Evolutionary conservation across 2,797 vertebrate species (phyloP), one percentile per base, ranked within the genome.

Genomic region (Onychomys leucogaster): DNA sequence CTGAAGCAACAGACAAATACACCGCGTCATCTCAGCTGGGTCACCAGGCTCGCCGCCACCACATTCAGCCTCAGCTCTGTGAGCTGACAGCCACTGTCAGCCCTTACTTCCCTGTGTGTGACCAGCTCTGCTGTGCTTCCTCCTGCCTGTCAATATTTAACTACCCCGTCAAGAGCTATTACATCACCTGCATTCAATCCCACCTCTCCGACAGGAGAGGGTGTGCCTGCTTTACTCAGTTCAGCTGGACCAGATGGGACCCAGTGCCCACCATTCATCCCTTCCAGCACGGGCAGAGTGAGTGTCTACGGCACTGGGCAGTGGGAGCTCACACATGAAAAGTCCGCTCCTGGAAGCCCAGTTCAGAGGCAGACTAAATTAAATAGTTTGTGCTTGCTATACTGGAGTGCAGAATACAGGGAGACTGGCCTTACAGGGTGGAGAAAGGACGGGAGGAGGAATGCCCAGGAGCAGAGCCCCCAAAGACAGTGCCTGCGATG

Each of bases 121-220:
- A 94, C 34, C 1, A 96, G 82, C 0, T 1, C 82, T n/a, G 91
- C 95, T 97, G 94, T 97, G 98, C 96, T 98, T 98, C 98, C 92
- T 90, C 96, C 55, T 98, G 95, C 98, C 98, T 98, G 98, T 99
- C 98, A 99, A 99, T 99, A 99, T 99, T 99, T 99, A 99, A 99
- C 98, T 98, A 98, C 97, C 97, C 88, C 98, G 98, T 99, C 98
- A 98, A 98, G 97, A 95, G 94, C 76, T 96, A 99, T 99, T 98
- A 99, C 98, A 98, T 98, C 98, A 97, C 98, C 98, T 98, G 97
- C 97, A 96, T 94, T 94, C 97, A 98, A 98, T 95, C 94, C 75
- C 96, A 97, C 76, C 96, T 94, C 92, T 96, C 78, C 3, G 93
- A 95, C 97, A 97, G 94, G 41, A 57, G 90, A 97, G 98, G 98